Evolutionary conservation across 2,888 invertebrate genomes (phyloP), one percentile per base, ranked within the genome.

Genomic region (Eupithecia subfuscata): DNA sequence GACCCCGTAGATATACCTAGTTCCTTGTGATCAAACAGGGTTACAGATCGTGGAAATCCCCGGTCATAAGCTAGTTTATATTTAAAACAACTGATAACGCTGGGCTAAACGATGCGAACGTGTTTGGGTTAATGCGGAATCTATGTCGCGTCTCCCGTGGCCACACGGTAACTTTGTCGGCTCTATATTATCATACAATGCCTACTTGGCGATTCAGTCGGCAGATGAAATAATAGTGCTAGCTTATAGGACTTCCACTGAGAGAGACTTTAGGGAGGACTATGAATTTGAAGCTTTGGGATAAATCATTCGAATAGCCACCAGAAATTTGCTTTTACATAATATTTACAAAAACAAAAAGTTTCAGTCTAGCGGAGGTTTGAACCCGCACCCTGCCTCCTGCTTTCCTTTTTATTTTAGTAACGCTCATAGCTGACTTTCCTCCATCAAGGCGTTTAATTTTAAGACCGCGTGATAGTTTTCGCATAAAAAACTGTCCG

Each of bases 171-270:
- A 92, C 93, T 93, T 93, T 92, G 93, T 93, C 92, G 91, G 91
- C 88, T 88, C 84, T 82, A 86, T 87, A 95, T 95, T 95, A 94
- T 93, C 94, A 95, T 94, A 95, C 94, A 95, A 95, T 95, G 85
- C 87, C 91, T 90, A 91, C 92, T 94, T 92, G 74, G 92, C 90
- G 89, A 93, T 93, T 92, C 92, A 85, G 74, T 48, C 87, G 90
- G 93, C 93, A 93, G 93, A 93, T 56, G 71, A 64, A 74, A 76
- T 74, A 74, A 65, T 69, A 76, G 73, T 73, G 71, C 48, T 63
- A 40, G 52, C 65, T 16, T 30, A 64, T 34, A 45, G 48, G 60
- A 74, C 63, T 65, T 71, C 71, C 74, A 76, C 68, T 68, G 30
- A 8, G 68, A 43, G 68, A 22, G n/a, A 22, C 22, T 67, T 40